These are phyloP conservation scores for Harpalus rubripes DNA, from an alignment of 2,888 invertebrate species.

Conservation along the genomic window DNA sequence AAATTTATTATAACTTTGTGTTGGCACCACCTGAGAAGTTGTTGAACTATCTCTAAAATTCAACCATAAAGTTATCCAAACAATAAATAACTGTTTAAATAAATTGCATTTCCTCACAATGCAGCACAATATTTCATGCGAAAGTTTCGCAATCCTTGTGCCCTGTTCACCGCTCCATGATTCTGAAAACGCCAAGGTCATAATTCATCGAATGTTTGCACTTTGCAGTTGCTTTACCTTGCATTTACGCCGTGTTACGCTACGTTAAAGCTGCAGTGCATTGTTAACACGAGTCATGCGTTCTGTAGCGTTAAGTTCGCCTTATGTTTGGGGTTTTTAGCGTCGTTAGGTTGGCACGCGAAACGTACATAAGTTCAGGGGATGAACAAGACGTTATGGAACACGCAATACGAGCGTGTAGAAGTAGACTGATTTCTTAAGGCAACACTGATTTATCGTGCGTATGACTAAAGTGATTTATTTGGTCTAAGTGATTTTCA, in stretches of 20 bases:
- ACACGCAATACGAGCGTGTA: conserved; percentile 19
- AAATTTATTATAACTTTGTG: too few relatives aligned
- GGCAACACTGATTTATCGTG: conserved; percentile 14
- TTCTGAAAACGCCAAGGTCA: conserved; percentile 42
- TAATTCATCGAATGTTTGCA: conserved; percentile 59
- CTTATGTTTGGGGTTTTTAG: conserved; percentile 51
- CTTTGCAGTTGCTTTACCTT: conserved; percentile 45
- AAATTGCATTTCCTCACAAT: conserved; percentile 50
- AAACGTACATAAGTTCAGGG: conserved; percentile 55
- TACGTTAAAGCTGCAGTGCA: conserved; percentile 45
- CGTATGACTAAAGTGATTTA: conserved; percentile 44
- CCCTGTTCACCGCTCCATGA: conserved; percentile 18
- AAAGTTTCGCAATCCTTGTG: conserved; percentile 42
- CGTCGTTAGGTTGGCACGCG: conserved; percentile 41
- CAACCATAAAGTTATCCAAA: conserved; percentile 27
- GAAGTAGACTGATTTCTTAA: conserved; percentile 21
- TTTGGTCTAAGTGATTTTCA: conserved; percentile 33
- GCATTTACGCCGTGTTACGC: not conserved
- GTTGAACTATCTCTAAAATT: conserved; percentile 23
- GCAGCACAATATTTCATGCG: conserved; percentile 37
- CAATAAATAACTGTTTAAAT: conserved; percentile 49
- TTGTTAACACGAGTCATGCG: conserved; percentile 43
- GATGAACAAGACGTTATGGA: conserved; percentile 52
- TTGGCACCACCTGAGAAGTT: too few relatives aligned
- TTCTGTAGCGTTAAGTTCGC: not conserved